Percentiles rank a stretch among this genome's conserved stretches.
phyloP scores from a whole-genome alignment of 2,113 vertebrate species.

The Callopanchax toddi region DNA sequence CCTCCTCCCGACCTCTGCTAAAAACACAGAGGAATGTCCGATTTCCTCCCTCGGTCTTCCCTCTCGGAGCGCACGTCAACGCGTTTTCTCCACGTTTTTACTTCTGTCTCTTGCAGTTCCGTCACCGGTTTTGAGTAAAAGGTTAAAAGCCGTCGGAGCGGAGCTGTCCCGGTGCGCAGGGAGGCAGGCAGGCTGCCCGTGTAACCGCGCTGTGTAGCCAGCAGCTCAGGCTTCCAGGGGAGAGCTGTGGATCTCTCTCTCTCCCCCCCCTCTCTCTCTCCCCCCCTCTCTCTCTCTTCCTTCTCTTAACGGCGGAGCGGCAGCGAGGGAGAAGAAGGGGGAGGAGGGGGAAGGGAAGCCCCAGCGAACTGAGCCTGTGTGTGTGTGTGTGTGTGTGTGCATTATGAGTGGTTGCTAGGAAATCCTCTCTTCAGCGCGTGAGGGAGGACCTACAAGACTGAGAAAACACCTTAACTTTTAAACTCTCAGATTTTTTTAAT shows the following conservation, averaged over 20 bases:
- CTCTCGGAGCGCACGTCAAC: neutral
- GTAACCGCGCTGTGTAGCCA: constrained; percentile 59
- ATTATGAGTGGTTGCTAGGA: constrained; percentile 75
- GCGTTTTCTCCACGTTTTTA: neutral
- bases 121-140: constrained; percentile 19
- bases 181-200: constrained; percentile 50
- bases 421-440: constrained; percentile 72
- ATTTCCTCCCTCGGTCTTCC: constrained; percentile 11
- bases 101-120: neutral
- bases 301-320: constrained; percentile 44
- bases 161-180: constrained; percentile 41
- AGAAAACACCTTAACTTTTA: constrained; percentile 9
- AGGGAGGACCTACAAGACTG: constrained; percentile 68
- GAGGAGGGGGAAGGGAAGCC: constrained; percentile 74
- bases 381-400: constrained; percentile 32
- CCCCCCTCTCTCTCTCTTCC: constrained; percentile 42
- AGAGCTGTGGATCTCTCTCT: constrained; percentile 66
- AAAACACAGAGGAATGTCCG: constrained; percentile 15
- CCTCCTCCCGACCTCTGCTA: constrained; percentile 9
- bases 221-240: constrained; percentile 74
- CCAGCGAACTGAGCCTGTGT: constrained; percentile 42
- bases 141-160: neutral
- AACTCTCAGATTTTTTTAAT: constrained; percentile 1
- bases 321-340: constrained; percentile 50
- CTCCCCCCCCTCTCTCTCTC: constrained; percentile 41